Evolutionary conservation across 2,888 invertebrate species (phyloP).

Genomic region (Himalopsyche tibetana): DNA sequence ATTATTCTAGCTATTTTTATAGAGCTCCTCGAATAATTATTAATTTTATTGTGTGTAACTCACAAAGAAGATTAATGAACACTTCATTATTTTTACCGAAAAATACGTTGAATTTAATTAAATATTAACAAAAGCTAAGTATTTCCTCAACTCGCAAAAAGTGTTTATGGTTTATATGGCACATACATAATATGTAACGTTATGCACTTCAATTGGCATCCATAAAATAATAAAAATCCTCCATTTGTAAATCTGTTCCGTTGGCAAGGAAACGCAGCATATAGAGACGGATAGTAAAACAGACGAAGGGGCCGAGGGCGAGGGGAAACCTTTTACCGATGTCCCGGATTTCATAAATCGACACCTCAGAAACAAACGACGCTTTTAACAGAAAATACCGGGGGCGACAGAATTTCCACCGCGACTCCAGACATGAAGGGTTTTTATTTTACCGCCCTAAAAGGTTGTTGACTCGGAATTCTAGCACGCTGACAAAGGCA

Average conservation of each 20-base stretch:
- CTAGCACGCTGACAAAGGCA: too few relatives aligned
- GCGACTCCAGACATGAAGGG: slow-evolving; percentile 35
- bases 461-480: slow-evolving; percentile 32
- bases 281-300: slow-evolving; percentile 36
- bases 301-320: background rate
- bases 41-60: too few relatives aligned
- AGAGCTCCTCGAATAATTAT: too few relatives aligned
- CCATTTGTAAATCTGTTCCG: background rate
- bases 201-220: background rate
- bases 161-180: too few relatives aligned
- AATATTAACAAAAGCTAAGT: too few relatives aligned
- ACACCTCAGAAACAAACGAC: slow-evolving; percentile 42
- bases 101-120: too few relatives aligned
- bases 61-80: too few relatives aligned
- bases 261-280: slow-evolving; percentile 28
- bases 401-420: background rate
- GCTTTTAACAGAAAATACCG: slow-evolving; percentile 25
- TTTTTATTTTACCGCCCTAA: background rate
- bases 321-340: slow-evolving; percentile 32
- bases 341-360: slow-evolving; percentile 43
- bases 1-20: too few relatives aligned
- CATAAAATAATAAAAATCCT: background rate
- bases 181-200: background rate
- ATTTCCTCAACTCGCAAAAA: too few relatives aligned
- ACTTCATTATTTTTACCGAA: too few relatives aligned